phyloP scores from a whole-genome alignment of 2,888 invertebrate genomes.

The Yponomeuta plumbellus region DNA sequence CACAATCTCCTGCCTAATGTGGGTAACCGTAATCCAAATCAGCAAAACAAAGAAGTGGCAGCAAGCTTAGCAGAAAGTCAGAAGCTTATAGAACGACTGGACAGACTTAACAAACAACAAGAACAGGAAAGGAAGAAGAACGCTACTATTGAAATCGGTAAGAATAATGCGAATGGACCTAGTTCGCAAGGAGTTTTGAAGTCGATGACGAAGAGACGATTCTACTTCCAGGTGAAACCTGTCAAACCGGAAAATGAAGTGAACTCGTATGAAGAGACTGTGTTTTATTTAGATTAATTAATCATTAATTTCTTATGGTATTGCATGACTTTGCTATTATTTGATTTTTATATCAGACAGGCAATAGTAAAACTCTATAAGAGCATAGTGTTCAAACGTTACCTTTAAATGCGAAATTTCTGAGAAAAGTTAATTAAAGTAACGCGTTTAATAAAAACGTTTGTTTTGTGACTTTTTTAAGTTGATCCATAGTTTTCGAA shows the following conservation, averaged over 20 bases:
- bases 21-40: not conserved
- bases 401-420: not conserved
- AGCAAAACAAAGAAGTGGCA: not conserved
- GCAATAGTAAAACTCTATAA: not conserved
- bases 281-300: conserved; percentile 33
- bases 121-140: conserved; percentile 25
- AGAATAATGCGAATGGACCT: not conserved
- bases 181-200: conserved; percentile 5
- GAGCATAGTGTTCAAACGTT: not conserved
- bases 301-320: conserved; percentile 17
- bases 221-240: conserved; percentile 36
- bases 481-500: no score
- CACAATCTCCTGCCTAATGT: not conserved
- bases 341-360: no score
- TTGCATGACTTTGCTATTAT: no score
- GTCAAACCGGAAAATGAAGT: conserved; percentile 37
- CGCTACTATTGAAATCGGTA: not conserved
- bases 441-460: not conserved
- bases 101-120: conserved; percentile 33
- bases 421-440: not conserved
- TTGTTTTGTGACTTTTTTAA: no score
- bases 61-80: conserved; percentile 20
- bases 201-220: conserved; percentile 28
- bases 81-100: conserved; percentile 29
- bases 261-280: conserved; percentile 25